phyloP scores from a whole-genome alignment of 2,797 vertebrate species.

The Chaunax sp. region DNA sequence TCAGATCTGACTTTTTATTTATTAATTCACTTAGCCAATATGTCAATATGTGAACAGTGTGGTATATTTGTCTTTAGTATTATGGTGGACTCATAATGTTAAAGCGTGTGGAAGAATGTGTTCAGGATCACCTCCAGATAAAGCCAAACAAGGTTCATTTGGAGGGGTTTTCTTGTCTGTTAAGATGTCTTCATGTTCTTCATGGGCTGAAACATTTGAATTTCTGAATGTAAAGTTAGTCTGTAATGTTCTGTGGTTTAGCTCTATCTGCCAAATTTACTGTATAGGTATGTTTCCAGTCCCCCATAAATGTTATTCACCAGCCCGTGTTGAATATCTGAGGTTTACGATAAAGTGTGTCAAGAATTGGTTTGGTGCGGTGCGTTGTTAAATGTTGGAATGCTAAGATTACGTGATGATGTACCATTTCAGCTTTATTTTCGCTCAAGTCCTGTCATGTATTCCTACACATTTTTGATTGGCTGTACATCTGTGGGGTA shows the following conservation, averaged over 20 bases:
- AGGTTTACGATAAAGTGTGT: conserved; percentile 26
- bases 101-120: conserved; percentile 11
- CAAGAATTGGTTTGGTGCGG: conserved; percentile 10
- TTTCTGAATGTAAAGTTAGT: conserved; percentile 46
- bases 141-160: not conserved
- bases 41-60: conserved; percentile 40
- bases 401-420: conserved; percentile 10
- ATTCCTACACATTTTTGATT: conserved; percentile 4
- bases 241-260: conserved; percentile 33
- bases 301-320: conserved; percentile 2
- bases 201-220: conserved; percentile 15
- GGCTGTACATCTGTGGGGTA: conserved; percentile 16
- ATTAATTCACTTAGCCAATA: conserved; percentile 47
- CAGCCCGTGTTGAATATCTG: conserved; percentile 13
- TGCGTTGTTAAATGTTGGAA: conserved; percentile 36
- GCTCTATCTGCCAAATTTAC: conserved; percentile 57
- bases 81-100: conserved; percentile 26
- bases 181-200: conserved; percentile 23
- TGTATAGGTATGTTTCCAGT: conserved; percentile 28
- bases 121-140: conserved; percentile 19
- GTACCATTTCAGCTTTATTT: conserved; percentile 6
- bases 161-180: not conserved
- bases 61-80: conserved; percentile 45
- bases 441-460: not conserved
- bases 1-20: conserved; percentile 59